Evolutionary conservation across 1,140 invertebrate genomes (phyloP), one percentile per base, ranked within the genome.

Genomic region (Eubasilissa regina): DNA sequence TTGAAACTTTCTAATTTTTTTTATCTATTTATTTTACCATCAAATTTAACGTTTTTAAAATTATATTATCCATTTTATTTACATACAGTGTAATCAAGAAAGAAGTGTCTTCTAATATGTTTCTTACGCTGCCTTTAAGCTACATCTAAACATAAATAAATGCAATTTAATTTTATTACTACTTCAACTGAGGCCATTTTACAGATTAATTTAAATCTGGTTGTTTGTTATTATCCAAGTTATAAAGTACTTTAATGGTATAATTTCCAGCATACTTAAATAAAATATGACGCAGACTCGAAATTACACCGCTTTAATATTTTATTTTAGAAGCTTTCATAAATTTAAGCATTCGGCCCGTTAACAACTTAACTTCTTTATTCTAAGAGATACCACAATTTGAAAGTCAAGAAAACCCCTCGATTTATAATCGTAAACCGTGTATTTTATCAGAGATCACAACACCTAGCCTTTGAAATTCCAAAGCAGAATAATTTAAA

Each of bases 381-480:
- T 64, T 64, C 19, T 13, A 64, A n/a, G 35, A 64, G 60, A 35
- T 35, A 64, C 60, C 10, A 15, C 48, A 12, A 51, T 51, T 51
- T 51, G 60, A 64, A 62, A 64, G 60, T 25, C 60, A 43, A 25
- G 60, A 64, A 64, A 64, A 21, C 25, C 25, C 25, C 25, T 21
- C 55, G 17, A 58, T 13, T 64, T 64, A 64, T 64, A 64, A 25
- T 64, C 60, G 12, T 58, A 19, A 58, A 58, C 13, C 60, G 60
- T 25, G 35, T 19, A 64, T 64, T 58, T 64, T 25, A 64, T 25
- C 60, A 43, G 60, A 64, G 60, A 64, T 64, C 60, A 64, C 60
- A 51, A 51, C 48, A 64, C 25, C 60, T 64, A 25, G 19, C 35
- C 35, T 64, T 64, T 25, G 35, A 43, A 64, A 64, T 35, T 43